These are phyloP conservation scores for Cinclus mexicanus DNA, from an alignment of 2,113 vertebrate species.

Conservation along the genomic window DNA sequence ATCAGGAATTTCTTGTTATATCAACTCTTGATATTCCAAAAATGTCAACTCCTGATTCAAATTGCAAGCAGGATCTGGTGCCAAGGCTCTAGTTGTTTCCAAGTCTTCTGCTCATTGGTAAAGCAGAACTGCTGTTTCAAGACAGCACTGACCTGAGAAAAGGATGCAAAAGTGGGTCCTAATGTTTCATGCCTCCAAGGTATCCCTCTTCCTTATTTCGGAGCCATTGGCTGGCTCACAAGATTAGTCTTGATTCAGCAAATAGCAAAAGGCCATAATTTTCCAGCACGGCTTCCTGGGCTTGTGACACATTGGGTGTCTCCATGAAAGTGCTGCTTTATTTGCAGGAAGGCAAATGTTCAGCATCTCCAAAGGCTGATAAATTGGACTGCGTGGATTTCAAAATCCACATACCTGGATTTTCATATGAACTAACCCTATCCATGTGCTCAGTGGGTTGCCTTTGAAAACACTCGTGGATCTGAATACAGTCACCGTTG, in stretches of 20 bases:
- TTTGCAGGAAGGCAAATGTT: not conserved
- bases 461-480: not conserved
- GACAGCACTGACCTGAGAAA: not conserved
- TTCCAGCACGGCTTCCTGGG: not conserved
- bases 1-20: slow-evolving; percentile 8
- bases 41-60: slow-evolving; percentile 9
- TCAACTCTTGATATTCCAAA: slow-evolving; percentile 26
- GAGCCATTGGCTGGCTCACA: not conserved
- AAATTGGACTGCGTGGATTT: not conserved
- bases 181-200: not conserved
- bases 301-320: not conserved
- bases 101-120: not conserved
- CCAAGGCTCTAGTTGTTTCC: not conserved
- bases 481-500: not conserved
- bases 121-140: not conserved
- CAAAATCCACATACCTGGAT: not conserved
- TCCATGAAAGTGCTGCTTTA: not conserved
- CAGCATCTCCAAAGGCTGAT: not conserved
- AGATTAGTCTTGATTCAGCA: not conserved
- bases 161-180: not conserved
- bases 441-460: not conserved
- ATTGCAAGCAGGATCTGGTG: not conserved
- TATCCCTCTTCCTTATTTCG: not conserved
- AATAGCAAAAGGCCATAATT: not conserved
- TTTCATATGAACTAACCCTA: not conserved